A percentile compares a stretch with the other conserved stretches of the same genome.
Evolutionary conservation across 2,888 invertebrate genomes (phyloP).

Genomic region (Dromius quadrimaculatus): DNA sequence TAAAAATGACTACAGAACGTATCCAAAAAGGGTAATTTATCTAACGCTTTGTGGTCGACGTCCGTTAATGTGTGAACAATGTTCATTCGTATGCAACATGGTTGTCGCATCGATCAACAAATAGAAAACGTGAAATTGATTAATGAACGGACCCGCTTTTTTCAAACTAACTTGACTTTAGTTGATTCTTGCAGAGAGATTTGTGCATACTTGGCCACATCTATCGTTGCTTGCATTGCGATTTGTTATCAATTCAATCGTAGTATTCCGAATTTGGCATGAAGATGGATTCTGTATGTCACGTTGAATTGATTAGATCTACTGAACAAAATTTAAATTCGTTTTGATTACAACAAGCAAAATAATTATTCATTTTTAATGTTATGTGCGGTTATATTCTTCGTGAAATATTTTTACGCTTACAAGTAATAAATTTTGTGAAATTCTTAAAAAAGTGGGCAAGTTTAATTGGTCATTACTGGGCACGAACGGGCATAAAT

Average conservation of each 20-base stretch:
- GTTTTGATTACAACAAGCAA: too few species aligned
- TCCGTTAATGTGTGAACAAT: slow-evolving; percentile 47
- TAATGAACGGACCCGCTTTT: slow-evolving; percentile 1
- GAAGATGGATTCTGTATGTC: slow-evolving; percentile 36
- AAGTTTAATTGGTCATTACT: slow-evolving; percentile 30
- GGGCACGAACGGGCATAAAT: slow-evolving; percentile 29
- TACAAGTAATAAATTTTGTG: not conserved
- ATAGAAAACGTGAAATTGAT: not conserved
- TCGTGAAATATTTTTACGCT: not conserved
- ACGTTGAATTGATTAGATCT: slow-evolving; percentile 39
- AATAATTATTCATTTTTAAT: slow-evolving; percentile 3
- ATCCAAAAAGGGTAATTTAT: slow-evolving; percentile 46
- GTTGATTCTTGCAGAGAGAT: slow-evolving; percentile 25
- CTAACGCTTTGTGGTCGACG: slow-evolving; percentile 35
- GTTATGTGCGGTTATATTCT: too few species aligned
- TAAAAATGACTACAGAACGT: slow-evolving; percentile 44
- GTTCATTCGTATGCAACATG: slow-evolving; percentile 28
- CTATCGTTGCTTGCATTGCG: slow-evolving; percentile 36
- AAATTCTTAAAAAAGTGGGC: slow-evolving; percentile 24
- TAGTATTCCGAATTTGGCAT: slow-evolving; percentile 40
- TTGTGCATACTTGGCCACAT: slow-evolving; percentile 31
- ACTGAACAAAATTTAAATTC: too few species aligned
- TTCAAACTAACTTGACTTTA: not conserved
- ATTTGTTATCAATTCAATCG: slow-evolving; percentile 49
- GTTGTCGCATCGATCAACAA: slow-evolving; percentile 15